Evolutionary conservation across 23 tunicate species (phyloP).

Genomic region (Trididemnum clinides): DNA sequence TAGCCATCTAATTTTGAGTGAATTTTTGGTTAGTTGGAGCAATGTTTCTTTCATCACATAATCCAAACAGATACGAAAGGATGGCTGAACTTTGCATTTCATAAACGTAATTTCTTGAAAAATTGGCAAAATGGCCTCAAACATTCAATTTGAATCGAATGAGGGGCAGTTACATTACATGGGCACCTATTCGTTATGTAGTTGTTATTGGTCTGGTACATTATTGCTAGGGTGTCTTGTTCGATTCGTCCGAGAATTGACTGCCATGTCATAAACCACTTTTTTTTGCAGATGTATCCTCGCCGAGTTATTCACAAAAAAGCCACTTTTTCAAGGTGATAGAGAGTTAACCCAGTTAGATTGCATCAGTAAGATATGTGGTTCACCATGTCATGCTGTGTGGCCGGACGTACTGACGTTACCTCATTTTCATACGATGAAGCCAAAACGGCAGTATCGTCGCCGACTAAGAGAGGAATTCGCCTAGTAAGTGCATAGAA

Average conservation of each 20-base stretch:
- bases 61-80: too few relatives aligned
- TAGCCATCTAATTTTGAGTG: too few relatives aligned
- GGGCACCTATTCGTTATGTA: not conserved
- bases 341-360: conserved; percentile 80
- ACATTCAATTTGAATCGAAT: too few relatives aligned
- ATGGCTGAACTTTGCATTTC: too few relatives aligned
- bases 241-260: not conserved
- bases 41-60: too few relatives aligned
- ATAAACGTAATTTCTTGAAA: too few relatives aligned
- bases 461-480: conserved; percentile 86
- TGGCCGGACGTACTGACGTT: conserved; percentile 89
- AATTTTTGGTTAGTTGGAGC: too few relatives aligned
- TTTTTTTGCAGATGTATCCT: conserved; percentile 66
- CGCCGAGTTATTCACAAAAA: conserved; percentile 91
- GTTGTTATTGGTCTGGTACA: not conserved
- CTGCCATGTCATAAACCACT: not conserved
- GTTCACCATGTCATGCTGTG: conserved; percentile 79
- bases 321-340: conserved; percentile 93
- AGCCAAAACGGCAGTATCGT: conserved; percentile 75
- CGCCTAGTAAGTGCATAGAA: conserved; percentile 77
- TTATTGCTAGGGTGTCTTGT: not conserved
- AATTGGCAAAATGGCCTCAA: too few relatives aligned
- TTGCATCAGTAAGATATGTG: conserved; percentile 76
- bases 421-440: conserved; percentile 87
- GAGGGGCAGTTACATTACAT: too few relatives aligned